Evolutionary conservation across 2,797 vertebrate species (phyloP), one percentile per base, ranked within the genome.

Genomic region (Odontamblyopus rebecca): DNA sequence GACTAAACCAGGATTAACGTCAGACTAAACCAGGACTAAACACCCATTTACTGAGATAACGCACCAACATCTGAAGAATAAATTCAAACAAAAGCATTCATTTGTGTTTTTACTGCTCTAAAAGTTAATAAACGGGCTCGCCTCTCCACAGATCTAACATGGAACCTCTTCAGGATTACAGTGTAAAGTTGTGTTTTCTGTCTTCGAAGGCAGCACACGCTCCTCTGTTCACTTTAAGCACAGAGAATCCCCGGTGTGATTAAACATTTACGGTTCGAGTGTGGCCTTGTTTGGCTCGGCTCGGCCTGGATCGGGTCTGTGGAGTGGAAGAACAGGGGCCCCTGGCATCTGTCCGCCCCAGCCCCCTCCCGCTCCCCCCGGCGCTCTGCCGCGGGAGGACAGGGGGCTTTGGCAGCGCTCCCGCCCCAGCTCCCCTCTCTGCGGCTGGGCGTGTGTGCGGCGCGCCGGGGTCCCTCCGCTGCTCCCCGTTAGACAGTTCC

Each of bases 401-500:
- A 23, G 61, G 9, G 64, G 75, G 85, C 85, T 84, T 88, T 92
- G 91, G 92, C 94, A 93, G 88, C 77, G 74, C 75, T 73, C 69
- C n/a, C 41, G 3, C 27, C 30, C 19, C 61, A n/a, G 32, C 32
- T 38, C 19, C 30, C 8, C 32, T 62, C 78, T n/a, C 61, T 41
- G 77, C 29, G 83, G 77, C 88, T 81, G 48, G 71, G 89, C 88
- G 89, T 88, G 77, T 69, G 79, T 85, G 87, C 86, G 60, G 69
- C 63, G 80, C 82, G 51, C 2, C 2, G 51, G 18, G 16, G 53
- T 56, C n/a, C 53, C 53, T 23, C n/a, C 6, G 51, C 6, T 23
- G 53, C 53, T 54, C 53, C 7, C 1, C 7, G 35, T 38, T 38
- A 38, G 35, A 38, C 35, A 9, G 35, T 38, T 38, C 35, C 44